A percentile compares a stretch with the other conserved stretches of the same genome.
Conservation (phyloP, 2,888 invertebrate species). For the Standfussiana lucernea region DNA sequence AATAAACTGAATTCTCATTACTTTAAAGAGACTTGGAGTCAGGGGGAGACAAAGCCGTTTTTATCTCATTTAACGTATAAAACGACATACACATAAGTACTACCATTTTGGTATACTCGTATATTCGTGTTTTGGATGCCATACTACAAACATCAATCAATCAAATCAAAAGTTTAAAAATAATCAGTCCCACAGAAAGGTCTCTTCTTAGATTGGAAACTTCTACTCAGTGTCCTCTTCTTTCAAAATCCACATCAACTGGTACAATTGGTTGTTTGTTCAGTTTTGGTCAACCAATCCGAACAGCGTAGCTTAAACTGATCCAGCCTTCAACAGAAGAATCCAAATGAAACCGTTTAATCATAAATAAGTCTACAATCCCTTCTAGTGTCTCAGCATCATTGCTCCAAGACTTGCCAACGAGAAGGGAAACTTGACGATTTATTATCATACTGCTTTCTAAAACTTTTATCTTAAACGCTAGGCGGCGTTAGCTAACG, state of each 20-base stretch:
- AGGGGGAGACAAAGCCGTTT: background rate
- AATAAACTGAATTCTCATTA: background rate
- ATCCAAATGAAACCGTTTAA: background rate
- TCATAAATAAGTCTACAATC: conserved; percentile 15
- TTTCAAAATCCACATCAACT: background rate
- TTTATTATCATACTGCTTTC: conserved; percentile 88
- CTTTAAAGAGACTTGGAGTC: background rate
- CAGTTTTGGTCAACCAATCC: background rate
- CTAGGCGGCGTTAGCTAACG: conserved; percentile 81
- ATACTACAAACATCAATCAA: background rate
- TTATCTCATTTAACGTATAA: background rate
- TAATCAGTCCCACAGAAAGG: background rate
- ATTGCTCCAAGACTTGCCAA: conserved; percentile 75
- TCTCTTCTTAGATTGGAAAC: background rate
- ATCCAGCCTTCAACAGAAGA: background rate
- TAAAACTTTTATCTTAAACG: conserved; percentile 88
- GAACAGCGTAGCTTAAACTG: background rate
- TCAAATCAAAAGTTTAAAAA: background rate
- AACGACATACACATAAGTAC: background rate
- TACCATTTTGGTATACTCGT: background rate
- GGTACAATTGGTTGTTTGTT: background rate
- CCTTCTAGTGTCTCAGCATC: conserved; percentile 69
- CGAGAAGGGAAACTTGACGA: conserved; percentile 84
- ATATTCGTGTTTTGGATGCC: background rate
- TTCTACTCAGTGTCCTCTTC: background rate